A percentile compares a stretch with the other conserved stretches of the same genome.
Evolutionary conservation across 2,888 invertebrate species (phyloP).

Genomic region (Sarcophaga caerulescens): DNA sequence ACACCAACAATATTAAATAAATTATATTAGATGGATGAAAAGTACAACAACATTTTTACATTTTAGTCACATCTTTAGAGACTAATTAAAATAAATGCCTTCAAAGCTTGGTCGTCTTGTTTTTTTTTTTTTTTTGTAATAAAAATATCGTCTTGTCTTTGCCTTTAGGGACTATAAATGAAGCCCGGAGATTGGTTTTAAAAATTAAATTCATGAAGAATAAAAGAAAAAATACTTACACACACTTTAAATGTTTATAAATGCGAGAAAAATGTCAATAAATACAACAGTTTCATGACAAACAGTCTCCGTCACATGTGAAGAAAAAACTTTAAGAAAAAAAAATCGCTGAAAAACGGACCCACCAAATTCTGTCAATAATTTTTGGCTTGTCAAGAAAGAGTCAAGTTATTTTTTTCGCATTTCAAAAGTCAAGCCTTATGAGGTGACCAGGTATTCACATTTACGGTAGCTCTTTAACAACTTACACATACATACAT

Average conservation of each 20-base stretch:
- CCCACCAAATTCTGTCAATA: conserved; percentile 58
- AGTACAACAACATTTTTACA: conserved; percentile 18
- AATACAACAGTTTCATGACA: conserved; percentile 74
- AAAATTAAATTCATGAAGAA: conserved; percentile 16
- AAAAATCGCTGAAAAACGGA: conserved; percentile 43
- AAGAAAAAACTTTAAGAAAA: conserved; percentile 23
- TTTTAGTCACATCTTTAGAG: conserved; percentile 73
- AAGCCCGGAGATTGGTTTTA: neutral
- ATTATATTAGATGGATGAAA: neutral
- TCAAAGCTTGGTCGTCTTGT: neutral
- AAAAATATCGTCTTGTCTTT: conserved; percentile 40
- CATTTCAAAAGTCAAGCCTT: conserved; percentile 71
- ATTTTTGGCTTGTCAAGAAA: conserved; percentile 39
- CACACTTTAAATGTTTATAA: conserved; percentile 57
- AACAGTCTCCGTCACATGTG: conserved; percentile 33
- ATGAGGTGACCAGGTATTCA: conserved; percentile 57
- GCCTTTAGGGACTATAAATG: conserved; percentile 42
- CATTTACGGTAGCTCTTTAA: too few relatives aligned
- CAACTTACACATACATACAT: too few relatives aligned
- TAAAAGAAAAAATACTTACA: conserved; percentile 60
- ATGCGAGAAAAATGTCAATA: conserved; percentile 78
- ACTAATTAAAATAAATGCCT: conserved; percentile 79
- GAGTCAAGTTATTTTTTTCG: conserved; percentile 11
- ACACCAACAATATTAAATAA: neutral
- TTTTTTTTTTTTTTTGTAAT: conserved; percentile 38